These are phyloP conservation scores for Poicephalus meyeri DNA, from an alignment of 2,113 vertebrate species.

Conservation along the genomic window DNA sequence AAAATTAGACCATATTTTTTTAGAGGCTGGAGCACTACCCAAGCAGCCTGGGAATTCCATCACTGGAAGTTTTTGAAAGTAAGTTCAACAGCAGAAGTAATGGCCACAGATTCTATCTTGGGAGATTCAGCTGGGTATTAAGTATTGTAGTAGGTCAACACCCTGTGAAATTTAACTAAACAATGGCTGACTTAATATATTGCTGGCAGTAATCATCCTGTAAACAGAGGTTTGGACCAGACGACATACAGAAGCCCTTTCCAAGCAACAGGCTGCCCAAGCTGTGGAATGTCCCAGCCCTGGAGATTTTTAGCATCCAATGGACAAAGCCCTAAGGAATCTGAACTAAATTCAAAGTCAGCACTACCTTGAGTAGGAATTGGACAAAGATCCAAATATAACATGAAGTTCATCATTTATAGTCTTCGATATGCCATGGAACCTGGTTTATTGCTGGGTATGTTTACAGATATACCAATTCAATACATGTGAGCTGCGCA, in stretches of 20 bases:
- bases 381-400: background rate
- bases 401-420: background rate
- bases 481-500: background rate
- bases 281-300: background rate
- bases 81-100: background rate
- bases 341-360: background rate
- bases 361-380: background rate
- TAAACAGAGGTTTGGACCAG: background rate
- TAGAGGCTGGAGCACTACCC: background rate
- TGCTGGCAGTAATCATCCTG: background rate
- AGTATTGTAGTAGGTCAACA: background rate
- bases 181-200: background rate
- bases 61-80: background rate
- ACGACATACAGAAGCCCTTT: background rate
- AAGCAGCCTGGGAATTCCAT: background rate
- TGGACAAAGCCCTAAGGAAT: background rate
- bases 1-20: background rate
- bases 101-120: background rate
- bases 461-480: background rate
- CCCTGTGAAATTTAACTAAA: background rate
- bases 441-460: background rate
- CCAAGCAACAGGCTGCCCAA: background rate
- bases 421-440: background rate
- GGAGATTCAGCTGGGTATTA: background rate
- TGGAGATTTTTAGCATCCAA: background rate